Evolutionary conservation across 2,888 invertebrate genomes (phyloP).

Genomic region (Lapara coniferarum): DNA sequence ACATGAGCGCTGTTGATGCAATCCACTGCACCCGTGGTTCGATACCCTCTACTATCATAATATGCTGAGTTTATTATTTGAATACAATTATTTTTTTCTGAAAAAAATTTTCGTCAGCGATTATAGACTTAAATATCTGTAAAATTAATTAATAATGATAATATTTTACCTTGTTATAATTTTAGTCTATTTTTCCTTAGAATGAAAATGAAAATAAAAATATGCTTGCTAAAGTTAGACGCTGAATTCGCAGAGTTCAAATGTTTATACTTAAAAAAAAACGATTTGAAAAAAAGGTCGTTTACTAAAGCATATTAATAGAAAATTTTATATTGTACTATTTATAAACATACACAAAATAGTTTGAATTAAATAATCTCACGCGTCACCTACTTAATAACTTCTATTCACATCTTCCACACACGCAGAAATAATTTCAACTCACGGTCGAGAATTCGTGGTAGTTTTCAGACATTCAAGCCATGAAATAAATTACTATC

Average conservation of each 20-base stretch:
- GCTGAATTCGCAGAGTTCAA: too few relatives aligned
- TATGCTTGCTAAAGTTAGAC: too few relatives aligned
- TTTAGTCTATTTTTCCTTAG: too few relatives aligned
- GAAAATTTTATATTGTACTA: neutral
- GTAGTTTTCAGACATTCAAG: conserved; percentile 28
- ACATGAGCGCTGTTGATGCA: conserved; percentile 49
- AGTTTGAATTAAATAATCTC: neutral
- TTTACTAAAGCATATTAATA: too few relatives aligned
- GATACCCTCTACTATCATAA: conserved; percentile 20
- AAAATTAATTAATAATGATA: too few relatives aligned
- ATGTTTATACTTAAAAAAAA: too few relatives aligned
- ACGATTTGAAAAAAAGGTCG: too few relatives aligned
- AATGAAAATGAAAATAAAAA: too few relatives aligned
- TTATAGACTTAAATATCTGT: too few relatives aligned
- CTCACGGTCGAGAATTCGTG: neutral
- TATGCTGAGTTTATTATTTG: neutral
- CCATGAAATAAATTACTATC: conserved; percentile 47
- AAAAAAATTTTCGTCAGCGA: neutral
- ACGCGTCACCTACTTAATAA: neutral
- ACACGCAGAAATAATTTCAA: neutral
- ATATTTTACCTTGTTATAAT: too few relatives aligned
- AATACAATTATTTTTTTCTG: neutral
- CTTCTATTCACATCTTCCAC: neutral
- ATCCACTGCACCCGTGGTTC: conserved; percentile 36
- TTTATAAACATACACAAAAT: neutral